These are phyloP conservation scores for Odontophorus gujanensis DNA, from an alignment of 2,113 vertebrate species.

Conservation along the genomic window DNA sequence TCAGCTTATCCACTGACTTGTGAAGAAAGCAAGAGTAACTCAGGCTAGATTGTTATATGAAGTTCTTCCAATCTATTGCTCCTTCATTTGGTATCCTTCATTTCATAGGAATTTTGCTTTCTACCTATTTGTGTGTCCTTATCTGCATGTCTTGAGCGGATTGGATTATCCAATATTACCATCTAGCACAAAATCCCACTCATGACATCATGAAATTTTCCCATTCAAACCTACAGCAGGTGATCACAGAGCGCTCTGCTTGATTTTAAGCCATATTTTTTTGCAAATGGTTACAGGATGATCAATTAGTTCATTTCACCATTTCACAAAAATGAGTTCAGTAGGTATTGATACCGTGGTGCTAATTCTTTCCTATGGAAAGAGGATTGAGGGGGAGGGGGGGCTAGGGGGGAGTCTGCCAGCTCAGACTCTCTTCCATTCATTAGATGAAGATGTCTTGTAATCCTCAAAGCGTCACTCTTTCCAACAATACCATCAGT, in stretches of 20 bases:
- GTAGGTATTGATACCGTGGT: background rate
- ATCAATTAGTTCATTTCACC: background rate
- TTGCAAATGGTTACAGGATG: background rate
- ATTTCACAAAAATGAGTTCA: background rate
- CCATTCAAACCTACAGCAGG: background rate
- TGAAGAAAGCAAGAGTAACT: background rate
- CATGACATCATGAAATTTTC: background rate
- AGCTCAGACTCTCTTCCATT: background rate
- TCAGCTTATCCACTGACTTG: background rate
- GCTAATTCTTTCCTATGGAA: background rate
- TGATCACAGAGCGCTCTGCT: background rate
- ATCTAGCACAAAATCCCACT: background rate
- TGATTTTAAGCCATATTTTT: background rate
- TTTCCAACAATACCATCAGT: background rate
- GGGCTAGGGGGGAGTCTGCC: rapidly evolving
- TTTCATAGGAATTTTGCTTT: background rate
- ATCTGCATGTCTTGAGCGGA: background rate
- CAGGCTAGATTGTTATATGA: background rate
- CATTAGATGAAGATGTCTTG: background rate
- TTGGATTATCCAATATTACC: background rate
- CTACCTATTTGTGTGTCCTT: background rate
- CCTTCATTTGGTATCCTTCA: background rate
- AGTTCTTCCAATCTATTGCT: background rate
- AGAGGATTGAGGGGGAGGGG: background rate
- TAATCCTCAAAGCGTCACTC: background rate